A percentile compares a stretch with the other conserved stretches of the same genome.
Conservation (phyloP, 2,888 invertebrate genomes). For the Amiota mariae region DNA sequence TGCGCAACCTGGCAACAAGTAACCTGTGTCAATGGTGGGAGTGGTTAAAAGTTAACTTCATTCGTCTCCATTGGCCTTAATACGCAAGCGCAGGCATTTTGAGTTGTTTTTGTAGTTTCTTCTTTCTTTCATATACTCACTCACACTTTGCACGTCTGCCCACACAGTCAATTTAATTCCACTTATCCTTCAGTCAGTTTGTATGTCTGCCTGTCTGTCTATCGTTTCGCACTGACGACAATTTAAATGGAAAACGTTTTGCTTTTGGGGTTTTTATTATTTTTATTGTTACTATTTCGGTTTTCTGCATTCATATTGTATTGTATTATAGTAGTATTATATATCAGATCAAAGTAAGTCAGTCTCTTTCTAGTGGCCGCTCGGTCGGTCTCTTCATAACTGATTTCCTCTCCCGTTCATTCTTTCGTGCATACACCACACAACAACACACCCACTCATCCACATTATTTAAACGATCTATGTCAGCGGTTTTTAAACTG, state of each 20-base stretch:
- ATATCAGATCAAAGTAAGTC: no score
- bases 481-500: no score
- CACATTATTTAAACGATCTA: no score
- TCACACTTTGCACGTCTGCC: slow-evolving; percentile 18
- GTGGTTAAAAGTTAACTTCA: slow-evolving; percentile 39
- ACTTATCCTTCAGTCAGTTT: no score
- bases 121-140: slow-evolving; percentile 27
- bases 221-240: slow-evolving; percentile 61
- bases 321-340: background rate
- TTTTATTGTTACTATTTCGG: slow-evolving; percentile 66
- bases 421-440: no score
- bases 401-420: no score
- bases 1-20: slow-evolving; percentile 62
- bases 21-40: slow-evolving; percentile 47
- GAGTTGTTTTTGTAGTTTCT: slow-evolving; percentile 19
- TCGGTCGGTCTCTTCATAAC: no score
- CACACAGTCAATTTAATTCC: slow-evolving; percentile 11
- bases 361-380: no score
- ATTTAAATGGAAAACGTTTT: slow-evolving; percentile 72
- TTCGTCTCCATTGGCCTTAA: slow-evolving; percentile 47
- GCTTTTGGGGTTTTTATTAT: slow-evolving; percentile 68
- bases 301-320: slow-evolving; percentile 49
- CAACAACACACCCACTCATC: no score
- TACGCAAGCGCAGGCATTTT: slow-evolving; percentile 31
- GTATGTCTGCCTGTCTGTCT: slow-evolving; percentile 42